Evolutionary conservation across 2,797 vertebrate species (phyloP), one percentile per base, ranked within the genome.

Genomic region (Rachycentron canadum): DNA sequence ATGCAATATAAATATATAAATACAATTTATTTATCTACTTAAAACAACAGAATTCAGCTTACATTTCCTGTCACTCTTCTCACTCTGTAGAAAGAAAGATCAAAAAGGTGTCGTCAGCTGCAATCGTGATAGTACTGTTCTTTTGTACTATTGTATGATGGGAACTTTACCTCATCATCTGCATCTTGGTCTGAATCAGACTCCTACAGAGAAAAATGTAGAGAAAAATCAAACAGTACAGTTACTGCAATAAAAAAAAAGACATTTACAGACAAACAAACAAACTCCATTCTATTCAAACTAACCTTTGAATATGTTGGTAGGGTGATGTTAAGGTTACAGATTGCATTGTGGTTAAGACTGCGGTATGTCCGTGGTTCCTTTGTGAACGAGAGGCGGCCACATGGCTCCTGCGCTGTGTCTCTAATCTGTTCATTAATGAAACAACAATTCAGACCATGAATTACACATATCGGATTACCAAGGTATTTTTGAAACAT

Each of bases 301-400:
- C 77, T 91, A 91, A 99, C 98, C 97, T 99, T 99, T 62, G 93
- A 96, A 89, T 98, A 98, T 79, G 96, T 34, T 14, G 98, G 98
- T 45, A 99, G 95, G 47, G 96, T 99, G 91, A 99, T 99, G 93
- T 99, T 99, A 73, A 99, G 95, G 92, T 99, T 99, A 91, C 98
- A 99, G 90, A 99, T 99, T 68, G 98, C 98, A 88, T 96, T 98
- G 89, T 97, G 97, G 88, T 97, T 97, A 49, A 99, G 94, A 88
- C 96, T 97, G 79, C 98, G 95, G 43, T 98, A 97, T 1, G 97
- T 98, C 87, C 98, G 96, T 3, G 98, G 97, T 67, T 99, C 98
- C 92, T 98, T 99, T 89, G 97, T 99, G 89, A 99, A 99, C 0
- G 98, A 99, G 49, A 99, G 92, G 50, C 98, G 96, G 68, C 98